phyloP scores from a whole-genome alignment of 1,140 invertebrate genomes.

The Mycetomoellerius zeteki region DNA sequence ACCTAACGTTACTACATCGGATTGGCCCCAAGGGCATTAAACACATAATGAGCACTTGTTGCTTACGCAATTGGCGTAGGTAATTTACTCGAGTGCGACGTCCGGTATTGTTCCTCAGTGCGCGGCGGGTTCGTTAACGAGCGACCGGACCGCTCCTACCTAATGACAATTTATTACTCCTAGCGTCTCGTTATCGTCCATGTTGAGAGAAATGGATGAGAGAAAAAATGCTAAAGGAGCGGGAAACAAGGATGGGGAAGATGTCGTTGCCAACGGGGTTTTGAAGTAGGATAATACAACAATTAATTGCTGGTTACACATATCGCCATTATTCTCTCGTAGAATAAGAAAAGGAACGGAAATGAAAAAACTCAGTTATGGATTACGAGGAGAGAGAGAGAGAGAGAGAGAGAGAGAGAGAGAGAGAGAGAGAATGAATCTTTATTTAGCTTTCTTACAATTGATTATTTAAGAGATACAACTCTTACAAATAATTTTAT shows the following conservation, averaged over 20 bases:
- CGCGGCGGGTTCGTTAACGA: slow-evolving; percentile 64
- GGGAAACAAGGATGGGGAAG: not conserved
- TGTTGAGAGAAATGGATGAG: not conserved
- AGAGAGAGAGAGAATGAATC: not conserved
- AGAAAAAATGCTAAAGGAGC: slow-evolving; percentile 28
- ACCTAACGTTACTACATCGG: slow-evolving; percentile 33
- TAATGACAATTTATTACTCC: slow-evolving; percentile 60
- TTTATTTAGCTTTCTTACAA: no score
- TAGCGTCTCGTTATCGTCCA: slow-evolving; percentile 42
- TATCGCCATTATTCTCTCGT: slow-evolving; percentile 25
- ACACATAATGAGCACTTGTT: slow-evolving; percentile 71
- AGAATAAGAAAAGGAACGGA: slow-evolving; percentile 5
- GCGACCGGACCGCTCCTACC: not conserved
- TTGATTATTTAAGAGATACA: no score
- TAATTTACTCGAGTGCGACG: slow-evolving; percentile 57
- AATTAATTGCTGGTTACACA: slow-evolving; percentile 55
- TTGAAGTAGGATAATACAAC: slow-evolving; percentile 20
- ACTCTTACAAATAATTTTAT: no score
- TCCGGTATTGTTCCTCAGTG: slow-evolving; percentile 45
- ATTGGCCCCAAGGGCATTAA: slow-evolving; percentile 26
- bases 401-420: not conserved
- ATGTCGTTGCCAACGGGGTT: not conserved
- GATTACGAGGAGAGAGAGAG: not conserved
- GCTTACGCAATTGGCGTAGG: slow-evolving; percentile 63
- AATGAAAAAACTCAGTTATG: not conserved